These are phyloP conservation scores for Zaprionus bogoriensis DNA, from an alignment of 2,888 invertebrate species.

Conservation along the genomic window DNA sequence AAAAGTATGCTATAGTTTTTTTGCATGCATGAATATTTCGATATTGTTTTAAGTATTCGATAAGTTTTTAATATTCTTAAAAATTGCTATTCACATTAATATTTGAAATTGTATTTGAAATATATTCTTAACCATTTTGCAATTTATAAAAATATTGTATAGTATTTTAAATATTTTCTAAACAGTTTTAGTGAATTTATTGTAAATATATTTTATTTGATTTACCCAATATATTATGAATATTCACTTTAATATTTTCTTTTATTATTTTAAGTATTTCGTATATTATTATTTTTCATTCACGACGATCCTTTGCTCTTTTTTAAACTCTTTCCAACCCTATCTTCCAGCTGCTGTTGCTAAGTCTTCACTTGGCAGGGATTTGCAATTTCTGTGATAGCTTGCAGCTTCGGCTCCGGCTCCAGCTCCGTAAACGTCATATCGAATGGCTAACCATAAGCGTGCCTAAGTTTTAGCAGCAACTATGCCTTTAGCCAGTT, in stretches of 20 bases:
- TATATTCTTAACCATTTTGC: too few relatives aligned
- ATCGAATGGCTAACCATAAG: not conserved
- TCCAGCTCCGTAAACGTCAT: too few relatives aligned
- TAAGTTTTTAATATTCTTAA: too few relatives aligned
- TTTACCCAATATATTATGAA: too few relatives aligned
- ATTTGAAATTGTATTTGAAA: too few relatives aligned
- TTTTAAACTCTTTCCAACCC: not conserved
- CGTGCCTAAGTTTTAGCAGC: constrained; percentile 2
- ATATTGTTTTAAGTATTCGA: too few relatives aligned
- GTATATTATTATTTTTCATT: not conserved
- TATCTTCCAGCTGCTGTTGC: not conserved
- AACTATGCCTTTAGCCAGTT: constrained; percentile 8
- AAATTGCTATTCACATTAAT: too few relatives aligned
- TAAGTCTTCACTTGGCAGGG: not conserved
- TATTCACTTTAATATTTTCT: not conserved
- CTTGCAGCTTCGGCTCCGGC: not conserved
- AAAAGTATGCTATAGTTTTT: not conserved
- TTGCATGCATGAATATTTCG: too few relatives aligned
- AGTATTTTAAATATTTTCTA: too few relatives aligned
- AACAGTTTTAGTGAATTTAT: too few relatives aligned
- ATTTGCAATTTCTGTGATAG: not conserved
- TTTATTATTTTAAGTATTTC: not conserved
- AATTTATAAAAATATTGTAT: too few relatives aligned
- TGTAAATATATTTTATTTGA: too few relatives aligned
- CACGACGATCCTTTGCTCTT: not conserved